phyloP scores from a whole-genome alignment of 2,113 vertebrate genomes.

The Oryzias melastigma region DNA sequence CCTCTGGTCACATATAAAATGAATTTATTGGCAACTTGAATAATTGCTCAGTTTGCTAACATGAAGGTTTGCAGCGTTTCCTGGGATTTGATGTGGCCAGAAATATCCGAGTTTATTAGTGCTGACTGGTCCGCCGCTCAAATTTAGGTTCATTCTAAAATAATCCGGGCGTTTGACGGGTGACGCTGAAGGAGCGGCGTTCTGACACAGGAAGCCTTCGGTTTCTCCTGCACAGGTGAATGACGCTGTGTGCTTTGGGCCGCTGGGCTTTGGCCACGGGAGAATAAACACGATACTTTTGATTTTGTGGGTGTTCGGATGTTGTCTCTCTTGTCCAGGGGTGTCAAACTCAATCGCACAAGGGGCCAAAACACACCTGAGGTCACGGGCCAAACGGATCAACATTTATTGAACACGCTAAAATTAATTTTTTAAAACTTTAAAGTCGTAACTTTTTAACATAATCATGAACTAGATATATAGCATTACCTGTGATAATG shows the following conservation, averaged over 20 bases:
- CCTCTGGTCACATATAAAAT: slow-evolving; percentile 29
- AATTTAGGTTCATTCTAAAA: slow-evolving; percentile 75
- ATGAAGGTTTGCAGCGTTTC: slow-evolving; percentile 55
- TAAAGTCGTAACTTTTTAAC: too few relatives aligned
- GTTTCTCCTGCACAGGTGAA: slow-evolving; percentile 52
- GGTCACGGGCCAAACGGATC: too few relatives aligned
- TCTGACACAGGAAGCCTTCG: slow-evolving; percentile 40
- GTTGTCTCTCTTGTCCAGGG: not conserved
- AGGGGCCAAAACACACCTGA: too few relatives aligned
- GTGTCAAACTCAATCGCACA: too few relatives aligned
- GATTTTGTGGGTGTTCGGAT: slow-evolving; percentile 7
- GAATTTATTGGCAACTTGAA: slow-evolving; percentile 48
- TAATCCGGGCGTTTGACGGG: slow-evolving; percentile 68
- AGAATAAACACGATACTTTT: slow-evolving; percentile 34
- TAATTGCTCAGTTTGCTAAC: slow-evolving; percentile 60
- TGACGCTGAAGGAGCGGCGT: slow-evolving; percentile 41
- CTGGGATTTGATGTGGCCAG: slow-evolving; percentile 57
- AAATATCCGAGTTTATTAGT: slow-evolving; percentile 63
- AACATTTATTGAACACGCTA: too few relatives aligned
- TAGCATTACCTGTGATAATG: too few relatives aligned
- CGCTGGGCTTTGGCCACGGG: slow-evolving; percentile 17
- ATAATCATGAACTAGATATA: too few relatives aligned
- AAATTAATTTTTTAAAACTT: too few relatives aligned
- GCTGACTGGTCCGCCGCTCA: slow-evolving; percentile 58
- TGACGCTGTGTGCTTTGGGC: slow-evolving; percentile 20